Evolutionary conservation across 2,888 invertebrate species (phyloP).

Genomic region (Venusia cambrica): DNA sequence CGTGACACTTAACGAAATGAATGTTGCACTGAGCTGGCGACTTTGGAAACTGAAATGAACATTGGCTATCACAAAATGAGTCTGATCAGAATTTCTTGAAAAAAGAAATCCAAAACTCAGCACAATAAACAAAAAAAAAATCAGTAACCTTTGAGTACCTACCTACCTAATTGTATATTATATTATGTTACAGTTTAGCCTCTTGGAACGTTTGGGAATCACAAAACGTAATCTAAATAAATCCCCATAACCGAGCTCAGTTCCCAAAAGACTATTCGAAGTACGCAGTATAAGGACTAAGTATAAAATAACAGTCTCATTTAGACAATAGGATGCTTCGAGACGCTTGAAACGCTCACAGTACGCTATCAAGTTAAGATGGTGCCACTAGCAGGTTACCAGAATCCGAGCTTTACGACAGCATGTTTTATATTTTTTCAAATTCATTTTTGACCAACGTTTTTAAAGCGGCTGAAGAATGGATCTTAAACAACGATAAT

Average conservation of each 20-base stretch:
- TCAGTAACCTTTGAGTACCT: no score
- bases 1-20: conserved; percentile 47
- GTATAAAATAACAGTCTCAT: conserved; percentile 52
- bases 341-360: conserved; percentile 23
- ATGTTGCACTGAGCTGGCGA: conserved; percentile 40
- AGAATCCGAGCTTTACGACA: no score
- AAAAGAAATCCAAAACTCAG: no score
- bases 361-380: conserved; percentile 2
- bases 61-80: conserved; percentile 18
- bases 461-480: no score
- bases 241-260: conserved; percentile 28
- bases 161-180: no score
- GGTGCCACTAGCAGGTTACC: conserved; percentile 5
- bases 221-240: conserved; percentile 34
- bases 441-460: no score
- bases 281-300: conserved; percentile 41
- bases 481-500: no score
- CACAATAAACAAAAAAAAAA: no score
- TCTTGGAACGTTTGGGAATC: conserved; percentile 7
- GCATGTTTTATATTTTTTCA: no score
- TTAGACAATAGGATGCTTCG: conserved; percentile 42
- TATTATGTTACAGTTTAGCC: no score
- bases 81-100: conserved; percentile 10
- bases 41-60: conserved; percentile 41
- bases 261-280: conserved; percentile 32